Base-by-base conservation (phyloP, 2,113 vertebrate species). In the Heterochromis multidens region DNA sequence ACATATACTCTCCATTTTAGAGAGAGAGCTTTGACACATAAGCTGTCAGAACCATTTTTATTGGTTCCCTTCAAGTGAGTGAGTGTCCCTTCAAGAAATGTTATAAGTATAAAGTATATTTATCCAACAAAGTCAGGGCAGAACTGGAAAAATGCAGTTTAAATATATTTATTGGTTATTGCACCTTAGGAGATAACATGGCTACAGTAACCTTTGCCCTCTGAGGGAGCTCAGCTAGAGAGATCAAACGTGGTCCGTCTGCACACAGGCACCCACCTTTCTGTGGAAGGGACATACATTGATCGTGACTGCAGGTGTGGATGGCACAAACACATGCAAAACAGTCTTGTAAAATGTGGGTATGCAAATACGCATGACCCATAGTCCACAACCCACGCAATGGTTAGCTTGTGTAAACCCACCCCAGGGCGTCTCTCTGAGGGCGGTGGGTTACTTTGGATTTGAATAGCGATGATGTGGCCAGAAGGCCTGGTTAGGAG, bases 161-260 rank as follows among this genome's bases (percentile, higher is more conserved):
- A 25, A 91, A 79, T 27, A 72, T 80, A 84, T 85, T 62, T 81
- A 5, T 67, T 70, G 43, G 52, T 78, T 49, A 23, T 16, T 57
- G 63, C 65, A 63, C 57, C 49, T 52, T 40, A 5, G 80, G 84
- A 60, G 74, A 76, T 16, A 4, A 16, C 13, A 72, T 80, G 31
- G 58, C 77, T 2, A 19, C 35, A 3, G 56, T 70, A 21, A 87
- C 81, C 84, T 92, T 90, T 90, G 85, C 23, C 79, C 81, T 25
- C 59, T 43, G 46, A 70, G 16, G 57, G n/a, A 78, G 65, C 58
- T 80, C 78, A 84, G 6, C 16, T 65, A 10, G 10, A 14, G 56
- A 57, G 86, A 83, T 87, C 84, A 86, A 86, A 91, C 65, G 25
- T 76, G 29, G 33, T 81, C 70, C 57, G 85, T 88, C 90, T 90